A percentile compares a stretch with the other conserved stretches of the same genome.
phyloP scores from a whole-genome alignment of 1,140 invertebrate genomes.

The Nephila pilipes region DNA sequence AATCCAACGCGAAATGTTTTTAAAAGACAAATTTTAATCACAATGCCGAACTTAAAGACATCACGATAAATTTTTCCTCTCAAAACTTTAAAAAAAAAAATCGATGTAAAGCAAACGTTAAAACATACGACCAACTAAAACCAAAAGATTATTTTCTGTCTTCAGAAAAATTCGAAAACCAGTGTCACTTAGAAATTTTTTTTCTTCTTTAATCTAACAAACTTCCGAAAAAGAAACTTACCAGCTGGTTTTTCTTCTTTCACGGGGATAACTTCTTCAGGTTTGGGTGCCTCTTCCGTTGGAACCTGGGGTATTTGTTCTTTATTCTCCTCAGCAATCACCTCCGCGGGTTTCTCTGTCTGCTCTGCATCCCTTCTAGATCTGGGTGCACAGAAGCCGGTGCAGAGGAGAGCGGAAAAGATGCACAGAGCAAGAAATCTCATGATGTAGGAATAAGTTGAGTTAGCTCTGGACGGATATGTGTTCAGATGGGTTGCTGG shows the following conservation, averaged over 20 bases:
- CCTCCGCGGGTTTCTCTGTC: neutral
- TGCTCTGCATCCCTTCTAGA: constrained; percentile 20
- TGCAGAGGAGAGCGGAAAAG: neutral
- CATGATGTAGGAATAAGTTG: neutral
- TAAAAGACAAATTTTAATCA: no score
- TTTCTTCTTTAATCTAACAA: neutral
- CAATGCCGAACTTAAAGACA: no score
- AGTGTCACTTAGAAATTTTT: no score
- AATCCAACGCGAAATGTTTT: no score
- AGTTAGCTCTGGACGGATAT: constrained; percentile 34
- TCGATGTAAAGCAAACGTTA: no score
- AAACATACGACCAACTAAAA: no score
- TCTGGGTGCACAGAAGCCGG: constrained; percentile 31
- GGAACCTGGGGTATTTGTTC: neutral
- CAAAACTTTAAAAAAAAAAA: no score
- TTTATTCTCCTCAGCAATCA: constrained; percentile 15
- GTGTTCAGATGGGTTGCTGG: constrained; percentile 24
- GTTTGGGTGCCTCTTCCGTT: neutral
- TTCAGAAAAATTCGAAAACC: no score
- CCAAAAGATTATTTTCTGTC: neutral
- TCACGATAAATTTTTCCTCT: no score
- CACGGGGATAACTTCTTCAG: neutral
- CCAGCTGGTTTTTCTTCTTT: constrained; percentile 33
- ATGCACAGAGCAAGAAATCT: constrained; percentile 35
- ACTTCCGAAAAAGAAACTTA: neutral